phyloP scores from a whole-genome alignment of 2,797 vertebrate genomes.

The Enteromius radiatus region DNA sequence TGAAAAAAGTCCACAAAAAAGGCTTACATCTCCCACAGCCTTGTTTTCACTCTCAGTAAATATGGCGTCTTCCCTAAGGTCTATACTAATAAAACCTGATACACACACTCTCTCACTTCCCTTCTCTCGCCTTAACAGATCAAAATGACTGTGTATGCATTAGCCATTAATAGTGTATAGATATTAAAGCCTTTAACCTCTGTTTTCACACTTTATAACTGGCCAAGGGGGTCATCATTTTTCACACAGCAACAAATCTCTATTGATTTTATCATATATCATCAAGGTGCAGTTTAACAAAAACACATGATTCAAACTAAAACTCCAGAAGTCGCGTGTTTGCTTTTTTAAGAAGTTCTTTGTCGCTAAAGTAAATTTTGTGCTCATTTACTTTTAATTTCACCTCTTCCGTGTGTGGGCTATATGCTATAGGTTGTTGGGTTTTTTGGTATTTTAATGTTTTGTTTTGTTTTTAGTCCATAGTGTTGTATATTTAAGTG shows the following conservation, averaged over 20 bases:
- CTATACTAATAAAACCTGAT: constrained; percentile 40
- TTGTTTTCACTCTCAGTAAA: constrained; percentile 13
- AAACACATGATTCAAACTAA: neutral
- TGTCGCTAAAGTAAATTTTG: neutral
- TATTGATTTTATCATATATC: constrained; percentile 29
- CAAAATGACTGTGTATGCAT: constrained; percentile 24
- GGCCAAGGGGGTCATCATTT: neutral
- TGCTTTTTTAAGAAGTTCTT: neutral
- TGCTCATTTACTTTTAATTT: neutral
- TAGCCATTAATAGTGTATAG: constrained; percentile 40
- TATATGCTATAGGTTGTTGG: neutral
- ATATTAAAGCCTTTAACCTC: constrained; percentile 5
- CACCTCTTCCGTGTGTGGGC: neutral
- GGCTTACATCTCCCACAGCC: neutral
- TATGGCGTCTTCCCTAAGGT: neutral
- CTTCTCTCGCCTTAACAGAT: neutral
- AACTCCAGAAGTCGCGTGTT: neutral
- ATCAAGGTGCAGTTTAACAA: neutral
- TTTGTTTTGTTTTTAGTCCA: neutral
- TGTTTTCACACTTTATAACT: neutral
- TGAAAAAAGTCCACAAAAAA: neutral
- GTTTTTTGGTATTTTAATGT: neutral
- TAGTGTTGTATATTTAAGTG: neutral
- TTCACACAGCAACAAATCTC: neutral
- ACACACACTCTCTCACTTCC: neutral